A percentile compares a stretch with the other conserved stretches of the same genome.
Conservation (phyloP, 1,140 invertebrate genomes). For the Orius insidiosus region DNA sequence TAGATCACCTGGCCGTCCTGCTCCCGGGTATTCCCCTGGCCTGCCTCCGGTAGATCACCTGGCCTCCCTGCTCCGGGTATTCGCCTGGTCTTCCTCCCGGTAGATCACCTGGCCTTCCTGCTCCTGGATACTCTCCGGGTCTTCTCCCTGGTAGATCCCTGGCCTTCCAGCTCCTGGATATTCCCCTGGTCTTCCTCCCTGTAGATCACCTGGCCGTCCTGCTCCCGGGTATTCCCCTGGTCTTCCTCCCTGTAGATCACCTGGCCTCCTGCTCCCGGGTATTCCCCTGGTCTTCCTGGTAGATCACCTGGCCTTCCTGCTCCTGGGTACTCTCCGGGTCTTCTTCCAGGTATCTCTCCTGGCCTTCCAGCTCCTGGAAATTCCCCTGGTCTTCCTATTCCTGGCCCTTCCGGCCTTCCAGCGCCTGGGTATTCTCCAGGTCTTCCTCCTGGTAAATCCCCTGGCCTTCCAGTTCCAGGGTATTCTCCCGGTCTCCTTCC, state of each 20-base stretch:
- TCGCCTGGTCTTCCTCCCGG: constrained; percentile 14
- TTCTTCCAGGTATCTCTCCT: constrained; percentile 7
- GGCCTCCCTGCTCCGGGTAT: constrained; percentile 13
- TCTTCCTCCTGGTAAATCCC: constrained; percentile 1
- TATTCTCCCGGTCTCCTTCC: constrained; percentile 14
- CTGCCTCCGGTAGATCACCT: constrained; percentile 10
- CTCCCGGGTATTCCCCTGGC: constrained; percentile 12
- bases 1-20: constrained; percentile 2
- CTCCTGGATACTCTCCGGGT: constrained; percentile 4
- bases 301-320: constrained; percentile 8
- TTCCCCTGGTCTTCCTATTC: constrained; percentile 14
- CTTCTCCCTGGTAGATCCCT: constrained; percentile 6
- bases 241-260: constrained; percentile 7
- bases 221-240: constrained; percentile 12
- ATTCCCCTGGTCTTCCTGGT: constrained; percentile 6
- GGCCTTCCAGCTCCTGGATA: constrained; percentile 13
- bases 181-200: constrained; percentile 14
- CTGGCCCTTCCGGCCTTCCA: constrained; percentile 1
- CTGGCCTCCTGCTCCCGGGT: background rate
- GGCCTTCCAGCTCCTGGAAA: constrained; percentile 11
- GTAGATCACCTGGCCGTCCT: background rate
- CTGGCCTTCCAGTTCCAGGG: constrained; percentile 3
- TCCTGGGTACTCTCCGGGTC: constrained; percentile 16
- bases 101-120: constrained; percentile 11
- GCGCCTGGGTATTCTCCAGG: constrained; percentile 15